Evolutionary conservation across 2,113 vertebrate species (phyloP).

Genomic region (Erinaceus europaeus): DNA sequence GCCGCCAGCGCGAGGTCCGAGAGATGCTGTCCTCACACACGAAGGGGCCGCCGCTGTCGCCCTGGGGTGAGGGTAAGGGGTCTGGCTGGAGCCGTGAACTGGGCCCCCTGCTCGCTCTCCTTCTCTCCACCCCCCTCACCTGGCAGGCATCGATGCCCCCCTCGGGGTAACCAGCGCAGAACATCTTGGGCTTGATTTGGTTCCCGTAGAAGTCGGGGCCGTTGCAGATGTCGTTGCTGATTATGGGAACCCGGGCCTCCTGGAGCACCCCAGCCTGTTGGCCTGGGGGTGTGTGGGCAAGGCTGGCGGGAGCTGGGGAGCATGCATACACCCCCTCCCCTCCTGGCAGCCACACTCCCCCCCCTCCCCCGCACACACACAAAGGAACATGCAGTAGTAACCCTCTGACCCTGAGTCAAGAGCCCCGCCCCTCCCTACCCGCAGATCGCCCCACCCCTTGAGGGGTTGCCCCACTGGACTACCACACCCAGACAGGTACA

Average conservation of each 20-base stretch:
- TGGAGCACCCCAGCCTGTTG: conserved; percentile 88
- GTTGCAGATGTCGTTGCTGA: conserved; percentile 89
- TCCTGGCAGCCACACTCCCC: no score
- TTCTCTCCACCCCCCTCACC: conserved; percentile 75
- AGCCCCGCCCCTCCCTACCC: background rate
- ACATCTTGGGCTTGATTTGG: conserved; percentile 93
- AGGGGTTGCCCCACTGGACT: background rate
- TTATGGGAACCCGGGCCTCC: conserved; percentile 90
- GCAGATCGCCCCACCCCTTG: no score
- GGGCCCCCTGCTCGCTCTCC: accelerated
- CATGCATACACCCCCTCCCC: no score
- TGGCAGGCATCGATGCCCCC: conserved; percentile 92
- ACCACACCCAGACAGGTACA: background rate
- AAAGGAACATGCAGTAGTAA: no score
- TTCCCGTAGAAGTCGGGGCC: conserved; percentile 90
- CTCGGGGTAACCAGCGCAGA: conserved; percentile 92
- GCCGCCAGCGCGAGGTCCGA: conserved; percentile 86
- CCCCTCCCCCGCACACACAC: no score
- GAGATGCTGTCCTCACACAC: conserved; percentile 90
- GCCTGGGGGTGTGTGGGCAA: conserved; percentile 74
- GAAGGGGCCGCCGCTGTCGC: conserved; percentile 93
- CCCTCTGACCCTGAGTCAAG: background rate
- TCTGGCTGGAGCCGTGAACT: background rate
- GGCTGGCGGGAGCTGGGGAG: background rate
- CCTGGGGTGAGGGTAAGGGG: conserved; percentile 74